A percentile compares a stretch with the other conserved stretches of the same genome.
These are phyloP conservation scores for Netelia melanura DNA, from an alignment of 2,888 invertebrate species.

Conservation along the genomic window DNA sequence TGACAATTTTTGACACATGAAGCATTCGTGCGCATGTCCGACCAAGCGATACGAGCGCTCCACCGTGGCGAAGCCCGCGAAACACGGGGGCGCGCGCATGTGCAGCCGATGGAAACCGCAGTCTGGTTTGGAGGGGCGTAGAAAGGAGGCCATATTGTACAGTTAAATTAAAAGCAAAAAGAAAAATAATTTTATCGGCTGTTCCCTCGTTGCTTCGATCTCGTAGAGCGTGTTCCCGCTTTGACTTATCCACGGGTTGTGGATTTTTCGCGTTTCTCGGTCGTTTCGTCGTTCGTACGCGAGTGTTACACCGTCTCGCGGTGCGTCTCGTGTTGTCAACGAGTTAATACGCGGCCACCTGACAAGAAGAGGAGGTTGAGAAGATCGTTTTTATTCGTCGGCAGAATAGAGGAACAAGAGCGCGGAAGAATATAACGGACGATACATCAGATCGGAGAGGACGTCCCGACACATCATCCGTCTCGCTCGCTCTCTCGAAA, in stretches of 20 bases:
- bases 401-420: background rate
- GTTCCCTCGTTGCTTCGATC: constrained; percentile 57
- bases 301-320: constrained; percentile 21
- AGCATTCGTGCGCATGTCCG: constrained; percentile 32
- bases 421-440: constrained; percentile 39
- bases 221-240: constrained; percentile 43
- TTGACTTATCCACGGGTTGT: constrained; percentile 16
- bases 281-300: constrained; percentile 24
- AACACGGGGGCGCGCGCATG: constrained; percentile 50
- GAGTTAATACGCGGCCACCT: constrained; percentile 70
- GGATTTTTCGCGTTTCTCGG: constrained; percentile 19
- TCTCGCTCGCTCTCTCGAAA: constrained; percentile 43
- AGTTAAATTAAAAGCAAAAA: constrained; percentile 84
- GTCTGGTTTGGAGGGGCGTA: constrained; percentile 82
- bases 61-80: background rate
- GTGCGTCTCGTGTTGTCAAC: constrained; percentile 69
- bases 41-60: background rate
- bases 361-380: constrained; percentile 55
- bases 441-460: constrained; percentile 35
- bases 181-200: constrained; percentile 70
- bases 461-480: constrained; percentile 35
- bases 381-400: constrained; percentile 37
- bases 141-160: constrained; percentile 85
- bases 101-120: constrained; percentile 46
- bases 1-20: background rate